Conservation (phyloP, 2,888 invertebrate species). For the Drosophila phalerata region DNA sequence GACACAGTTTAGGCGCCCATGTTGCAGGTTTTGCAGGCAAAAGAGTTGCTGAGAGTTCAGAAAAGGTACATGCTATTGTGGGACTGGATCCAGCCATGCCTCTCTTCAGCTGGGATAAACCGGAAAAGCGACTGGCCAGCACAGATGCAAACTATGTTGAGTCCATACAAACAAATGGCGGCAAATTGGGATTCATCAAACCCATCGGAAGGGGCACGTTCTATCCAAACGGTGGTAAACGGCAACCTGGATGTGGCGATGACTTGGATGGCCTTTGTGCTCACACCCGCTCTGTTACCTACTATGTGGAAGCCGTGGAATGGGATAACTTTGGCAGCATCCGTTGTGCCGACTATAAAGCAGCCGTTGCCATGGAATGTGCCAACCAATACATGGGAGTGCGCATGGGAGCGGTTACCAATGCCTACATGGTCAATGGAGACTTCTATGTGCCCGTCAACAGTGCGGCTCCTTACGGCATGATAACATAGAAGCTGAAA, state of each 20-base stretch:
- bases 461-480: constrained; percentile 69
- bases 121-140: constrained; percentile 64
- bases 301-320: constrained; percentile 85
- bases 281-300: constrained; percentile 84
- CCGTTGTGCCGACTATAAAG: constrained; percentile 67
- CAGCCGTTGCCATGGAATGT: constrained; percentile 66
- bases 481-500: background rate
- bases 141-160: constrained; percentile 81
- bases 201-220: constrained; percentile 85
- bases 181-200: constrained; percentile 72
- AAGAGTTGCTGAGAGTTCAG: background rate
- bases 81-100: constrained; percentile 83
- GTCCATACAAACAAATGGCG: constrained; percentile 82
- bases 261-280: constrained; percentile 84
- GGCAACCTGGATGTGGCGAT: constrained; percentile 86
- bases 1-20: constrained; percentile 88
- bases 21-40: constrained; percentile 82
- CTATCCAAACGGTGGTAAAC: constrained; percentile 87
- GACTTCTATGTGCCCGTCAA: constrained; percentile 73
- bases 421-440: constrained; percentile 72
- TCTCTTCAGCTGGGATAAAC: constrained; percentile 67
- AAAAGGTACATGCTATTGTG: constrained; percentile 10
- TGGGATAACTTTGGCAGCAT: constrained; percentile 75
- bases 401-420: constrained; percentile 72
- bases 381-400: constrained; percentile 58